These are phyloP conservation scores for Acholoe squamosa DNA, from an alignment of 2,888 invertebrate genomes.

Conservation along the genomic window DNA sequence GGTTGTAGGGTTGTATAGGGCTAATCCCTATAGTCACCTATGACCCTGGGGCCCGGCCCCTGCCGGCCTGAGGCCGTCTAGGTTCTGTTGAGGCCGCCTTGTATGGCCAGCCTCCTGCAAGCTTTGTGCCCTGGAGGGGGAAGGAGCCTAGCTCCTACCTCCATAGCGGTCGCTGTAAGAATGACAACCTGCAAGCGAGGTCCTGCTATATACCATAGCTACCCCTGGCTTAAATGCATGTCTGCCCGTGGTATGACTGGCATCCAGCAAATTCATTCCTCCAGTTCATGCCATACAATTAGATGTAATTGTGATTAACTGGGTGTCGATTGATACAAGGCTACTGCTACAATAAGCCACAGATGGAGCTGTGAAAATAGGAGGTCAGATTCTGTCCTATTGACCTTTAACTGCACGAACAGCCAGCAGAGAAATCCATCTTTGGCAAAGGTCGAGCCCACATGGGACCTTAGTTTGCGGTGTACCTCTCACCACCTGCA, in stretches of 20 bases:
- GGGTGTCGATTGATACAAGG: not conserved
- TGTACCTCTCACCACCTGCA: not conserved
- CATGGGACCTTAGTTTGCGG: not conserved
- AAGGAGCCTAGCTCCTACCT: no score
- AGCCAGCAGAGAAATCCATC: not conserved
- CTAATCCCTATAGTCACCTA: no score
- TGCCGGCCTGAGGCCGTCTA: no score
- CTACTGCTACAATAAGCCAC: not conserved
- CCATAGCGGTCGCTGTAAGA: no score
- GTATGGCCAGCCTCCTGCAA: no score
- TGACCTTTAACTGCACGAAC: not conserved
- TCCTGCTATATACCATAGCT: no score
- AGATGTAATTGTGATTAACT: slow-evolving; percentile 14
- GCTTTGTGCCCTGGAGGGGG: no score
- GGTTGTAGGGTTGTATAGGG: no score
- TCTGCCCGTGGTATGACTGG: not conserved
- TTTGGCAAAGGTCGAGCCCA: slow-evolving; percentile 10
- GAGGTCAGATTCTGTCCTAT: slow-evolving; percentile 13
- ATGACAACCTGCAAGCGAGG: no score
- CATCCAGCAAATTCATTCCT: not conserved
- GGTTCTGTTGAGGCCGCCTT: no score
- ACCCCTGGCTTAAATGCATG: not conserved
- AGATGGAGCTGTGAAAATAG: not conserved
- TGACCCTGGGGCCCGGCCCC: no score
- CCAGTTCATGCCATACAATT: not conserved